phyloP scores from a whole-genome alignment of 1,140 invertebrate genomes.

The Globodera rostochiensis region DNA sequence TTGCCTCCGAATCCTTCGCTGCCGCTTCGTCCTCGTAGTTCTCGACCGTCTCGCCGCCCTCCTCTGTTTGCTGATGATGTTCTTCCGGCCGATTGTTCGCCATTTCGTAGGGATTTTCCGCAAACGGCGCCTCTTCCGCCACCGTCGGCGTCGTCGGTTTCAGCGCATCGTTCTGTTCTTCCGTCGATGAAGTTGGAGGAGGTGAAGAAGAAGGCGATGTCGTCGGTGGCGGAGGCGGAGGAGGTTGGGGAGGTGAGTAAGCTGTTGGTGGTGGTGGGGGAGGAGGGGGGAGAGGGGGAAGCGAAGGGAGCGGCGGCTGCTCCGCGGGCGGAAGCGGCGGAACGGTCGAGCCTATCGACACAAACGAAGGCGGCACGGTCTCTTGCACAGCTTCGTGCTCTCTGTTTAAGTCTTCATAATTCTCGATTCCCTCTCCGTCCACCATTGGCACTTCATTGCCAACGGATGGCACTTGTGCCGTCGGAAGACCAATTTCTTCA shows the following conservation, averaged over 20 bases:
- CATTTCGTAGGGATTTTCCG: constrained; percentile 19
- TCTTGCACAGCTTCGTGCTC: not conserved
- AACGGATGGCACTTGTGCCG: not conserved
- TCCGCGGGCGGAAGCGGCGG: constrained; percentile 17
- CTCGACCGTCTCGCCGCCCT: not conserved
- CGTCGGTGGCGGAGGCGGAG: not conserved
- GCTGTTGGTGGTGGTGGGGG: constrained; percentile 26
- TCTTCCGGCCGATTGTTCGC: not conserved
- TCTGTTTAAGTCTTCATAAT: not conserved
- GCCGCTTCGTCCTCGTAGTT: constrained; percentile 46
- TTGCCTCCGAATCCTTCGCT: constrained; percentile 27
- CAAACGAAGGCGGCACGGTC: constrained; percentile 2
- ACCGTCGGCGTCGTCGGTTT: constrained; percentile 1
- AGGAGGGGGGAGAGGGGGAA: constrained; percentile 13
- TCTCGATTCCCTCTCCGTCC: not conserved
- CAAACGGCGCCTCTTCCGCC: constrained; percentile 19
- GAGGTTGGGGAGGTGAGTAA: not conserved
- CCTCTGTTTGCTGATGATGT: constrained; percentile 16
- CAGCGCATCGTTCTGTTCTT: constrained; percentile 12
- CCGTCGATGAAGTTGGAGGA: not conserved
- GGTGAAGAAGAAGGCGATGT: not conserved
- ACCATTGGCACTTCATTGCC: not conserved
- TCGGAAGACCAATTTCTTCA: constrained; percentile 2
- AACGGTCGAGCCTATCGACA: not conserved
- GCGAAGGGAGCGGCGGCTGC: not conserved